These are phyloP conservation scores for Drosophila multiciliata DNA, from an alignment of 2,888 invertebrate species.

Conservation along the genomic window DNA sequence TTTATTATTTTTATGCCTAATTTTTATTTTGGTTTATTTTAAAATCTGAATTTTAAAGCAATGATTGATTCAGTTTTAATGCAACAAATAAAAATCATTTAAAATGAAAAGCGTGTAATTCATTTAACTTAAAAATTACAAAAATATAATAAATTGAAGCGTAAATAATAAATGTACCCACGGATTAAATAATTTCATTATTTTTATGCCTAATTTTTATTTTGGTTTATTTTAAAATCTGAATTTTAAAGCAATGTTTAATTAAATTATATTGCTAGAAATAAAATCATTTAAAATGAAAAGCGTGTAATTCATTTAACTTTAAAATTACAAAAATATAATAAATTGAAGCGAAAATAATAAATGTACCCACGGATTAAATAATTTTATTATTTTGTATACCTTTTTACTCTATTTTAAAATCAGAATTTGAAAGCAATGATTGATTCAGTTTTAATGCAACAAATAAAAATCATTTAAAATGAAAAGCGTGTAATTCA, in stretches of 20 bases:
- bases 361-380: no score
- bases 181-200: no score
- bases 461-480: neutral
- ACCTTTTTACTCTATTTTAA: no score
- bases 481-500: neutral
- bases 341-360: neutral
- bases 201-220: no score
- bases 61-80: neutral
- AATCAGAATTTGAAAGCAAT: neutral
- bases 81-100: neutral
- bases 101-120: neutral
- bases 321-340: neutral
- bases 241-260: no score
- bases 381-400: no score
- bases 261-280: no score
- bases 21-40: no score
- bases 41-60: no score
- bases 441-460: neutral
- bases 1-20: no score
- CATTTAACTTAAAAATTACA: neutral
- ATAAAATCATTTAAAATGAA: neutral
- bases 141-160: neutral
- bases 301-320: neutral
- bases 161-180: no score
- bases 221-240: no score